Evolutionary conservation across 2,888 invertebrate species (phyloP), one percentile per base, ranked within the genome.

Genomic region (Yponomeuta sedellus): DNA sequence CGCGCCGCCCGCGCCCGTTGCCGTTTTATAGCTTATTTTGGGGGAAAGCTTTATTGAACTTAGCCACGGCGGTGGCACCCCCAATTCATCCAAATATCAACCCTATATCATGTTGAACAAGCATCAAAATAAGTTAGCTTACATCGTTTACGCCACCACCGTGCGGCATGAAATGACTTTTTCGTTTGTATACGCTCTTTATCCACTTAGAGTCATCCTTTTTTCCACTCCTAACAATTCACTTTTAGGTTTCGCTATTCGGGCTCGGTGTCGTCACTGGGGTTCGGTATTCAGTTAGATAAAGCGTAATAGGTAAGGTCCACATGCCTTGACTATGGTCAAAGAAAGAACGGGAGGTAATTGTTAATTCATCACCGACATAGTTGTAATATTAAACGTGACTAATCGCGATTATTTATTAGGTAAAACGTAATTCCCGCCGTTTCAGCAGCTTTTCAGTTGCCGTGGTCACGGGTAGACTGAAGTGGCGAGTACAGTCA

Each of bases 1-100:
- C 80, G 28, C 66, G 66, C 68, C 80, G 81, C 81, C 80, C 81
- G 85, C 86, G 87, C 85, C 85, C 87, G 88, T 81, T 81, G 85
- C 82, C 88, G 82, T 88, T 90, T 91, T 89, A 91, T 90, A 81
- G 90, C 89, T 90, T 89, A 89, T 91, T 66, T 90, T 88, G 90
- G 90, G 90, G 90, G 88, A 90, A 88, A 88, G 88, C 88, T 89
- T 90, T 89, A 91, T 89, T 89, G 88, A 84, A 88, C 83, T 86
- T 86, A 84, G 83, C 88, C 86, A 88, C 86, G 88, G 16, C 44
- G 44, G 81, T 81, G 83, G 81, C 81, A 82, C 77, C 76, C 74
- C 69, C 72, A 68, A 70, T 78, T 74, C 75, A 70, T 68, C 75
- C 82, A 74, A 88, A 83, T 80, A 75, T 79, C 74, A 73, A 76